These are phyloP conservation scores for Calliscelio sp. DNA, from an alignment of 2,888 invertebrate genomes.

Conservation along the genomic window DNA sequence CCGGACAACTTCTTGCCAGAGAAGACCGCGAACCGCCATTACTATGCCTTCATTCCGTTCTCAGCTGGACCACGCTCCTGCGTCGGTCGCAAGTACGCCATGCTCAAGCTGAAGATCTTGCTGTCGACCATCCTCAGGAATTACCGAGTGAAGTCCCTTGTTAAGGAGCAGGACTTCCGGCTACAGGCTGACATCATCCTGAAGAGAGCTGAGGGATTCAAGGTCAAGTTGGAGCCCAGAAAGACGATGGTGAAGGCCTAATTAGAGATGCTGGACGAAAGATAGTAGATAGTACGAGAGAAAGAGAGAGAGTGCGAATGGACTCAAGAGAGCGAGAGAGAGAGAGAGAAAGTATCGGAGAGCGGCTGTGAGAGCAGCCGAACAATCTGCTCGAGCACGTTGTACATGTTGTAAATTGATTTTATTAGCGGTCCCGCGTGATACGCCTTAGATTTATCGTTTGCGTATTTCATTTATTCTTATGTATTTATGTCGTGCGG, in stretches of 20 bases:
- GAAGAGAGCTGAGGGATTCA: slow-evolving; percentile 91
- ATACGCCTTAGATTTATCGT: slow-evolving; percentile 72
- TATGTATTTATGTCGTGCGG: slow-evolving; percentile 81
- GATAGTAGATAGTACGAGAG: no score
- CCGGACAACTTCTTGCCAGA: slow-evolving; percentile 94
- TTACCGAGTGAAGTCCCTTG: slow-evolving; percentile 88
- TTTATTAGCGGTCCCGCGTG: slow-evolving; percentile 73
- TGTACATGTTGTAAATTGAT: slow-evolving; percentile 78
- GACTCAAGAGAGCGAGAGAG: slow-evolving; percentile 20
- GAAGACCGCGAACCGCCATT: slow-evolving; percentile 91
- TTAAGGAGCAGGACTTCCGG: slow-evolving; percentile 89
- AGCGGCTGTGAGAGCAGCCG: slow-evolving; percentile 18
- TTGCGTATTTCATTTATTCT: slow-evolving; percentile 74
- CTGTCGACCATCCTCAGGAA: slow-evolving; percentile 91
- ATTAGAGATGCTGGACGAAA: background rate
- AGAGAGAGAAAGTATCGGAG: background rate
- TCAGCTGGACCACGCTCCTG: slow-evolving; percentile 93
- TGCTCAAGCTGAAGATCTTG: slow-evolving; percentile 91
- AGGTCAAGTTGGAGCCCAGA: slow-evolving; percentile 84
- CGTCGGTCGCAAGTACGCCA: slow-evolving; percentile 93
- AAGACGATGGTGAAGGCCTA: slow-evolving; percentile 76
- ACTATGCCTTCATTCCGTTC: slow-evolving; percentile 93
- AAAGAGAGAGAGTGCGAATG: slow-evolving; percentile 1
- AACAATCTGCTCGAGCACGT: slow-evolving; percentile 56
- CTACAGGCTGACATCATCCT: slow-evolving; percentile 91